Conservation (phyloP, 1,140 invertebrate species). For the Halictus rubicundus region DNA sequence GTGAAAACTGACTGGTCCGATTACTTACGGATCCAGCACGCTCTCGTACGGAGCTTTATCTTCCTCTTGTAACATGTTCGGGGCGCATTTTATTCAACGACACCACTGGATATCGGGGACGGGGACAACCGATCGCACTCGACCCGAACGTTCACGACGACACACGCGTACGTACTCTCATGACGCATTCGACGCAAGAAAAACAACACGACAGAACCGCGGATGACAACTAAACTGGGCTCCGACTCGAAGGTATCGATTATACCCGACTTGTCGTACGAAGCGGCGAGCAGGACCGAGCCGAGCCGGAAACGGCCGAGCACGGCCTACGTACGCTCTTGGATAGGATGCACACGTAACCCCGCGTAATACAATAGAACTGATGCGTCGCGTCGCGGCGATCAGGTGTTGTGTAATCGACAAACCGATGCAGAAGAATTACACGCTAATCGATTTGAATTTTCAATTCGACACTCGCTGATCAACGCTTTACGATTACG, state of each 20-base stretch:
- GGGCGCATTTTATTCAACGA: conserved; percentile 72
- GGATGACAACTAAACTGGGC: conserved; percentile 47
- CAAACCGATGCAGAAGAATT: conserved; percentile 14
- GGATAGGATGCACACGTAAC: conserved; percentile 33
- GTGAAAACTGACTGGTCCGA: not conserved
- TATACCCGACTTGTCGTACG: conserved; percentile 41
- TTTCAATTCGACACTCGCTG: too few species aligned
- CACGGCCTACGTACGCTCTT: conserved; percentile 22
- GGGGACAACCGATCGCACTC: not conserved
- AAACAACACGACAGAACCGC: conserved; percentile 38
- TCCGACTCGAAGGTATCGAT: conserved; percentile 54
- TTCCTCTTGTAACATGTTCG: conserved; percentile 75
- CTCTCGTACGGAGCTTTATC: conserved; percentile 72
- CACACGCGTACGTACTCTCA: conserved; percentile 37
- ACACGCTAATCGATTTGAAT: too few species aligned
- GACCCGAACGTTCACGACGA: conserved; percentile 18
- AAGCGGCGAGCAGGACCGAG: conserved; percentile 29
- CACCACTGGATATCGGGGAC: conserved; percentile 1
- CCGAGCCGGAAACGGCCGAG: conserved; percentile 17
- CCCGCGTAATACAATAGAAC: conserved; percentile 39
- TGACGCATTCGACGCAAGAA: conserved; percentile 40
- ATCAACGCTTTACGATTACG: too few species aligned
- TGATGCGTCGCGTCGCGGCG: conserved; percentile 18
- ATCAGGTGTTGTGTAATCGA: conserved; percentile 51
- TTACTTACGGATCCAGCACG: conserved; percentile 71